Evolutionary conservation across 2,888 invertebrate genomes (phyloP).

Genomic region (Hesperia comma): DNA sequence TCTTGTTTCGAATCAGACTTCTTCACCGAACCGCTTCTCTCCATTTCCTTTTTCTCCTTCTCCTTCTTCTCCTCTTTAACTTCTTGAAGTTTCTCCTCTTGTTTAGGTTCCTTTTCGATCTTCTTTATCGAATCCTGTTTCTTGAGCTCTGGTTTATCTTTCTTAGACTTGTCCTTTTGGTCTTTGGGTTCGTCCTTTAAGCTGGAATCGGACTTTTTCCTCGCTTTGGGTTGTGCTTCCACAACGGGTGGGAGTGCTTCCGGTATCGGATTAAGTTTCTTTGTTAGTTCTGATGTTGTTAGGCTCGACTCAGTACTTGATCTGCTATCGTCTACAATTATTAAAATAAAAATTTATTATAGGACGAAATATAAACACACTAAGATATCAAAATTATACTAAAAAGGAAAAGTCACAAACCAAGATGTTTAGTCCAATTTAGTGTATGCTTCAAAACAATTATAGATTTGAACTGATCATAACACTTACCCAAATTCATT

Average conservation of each 20-base stretch:
- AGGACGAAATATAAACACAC: too few species aligned
- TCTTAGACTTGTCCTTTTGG: constrained; percentile 58
- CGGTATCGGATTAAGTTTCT: constrained; percentile 50
- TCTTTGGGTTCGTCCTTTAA: constrained; percentile 72
- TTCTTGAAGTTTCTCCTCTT: constrained; percentile 50
- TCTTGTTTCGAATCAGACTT: constrained; percentile 47
- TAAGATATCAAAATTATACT: too few species aligned
- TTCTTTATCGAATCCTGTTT: constrained; percentile 58
- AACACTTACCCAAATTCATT: constrained; percentile 56
- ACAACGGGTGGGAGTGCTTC: constrained; percentile 47
- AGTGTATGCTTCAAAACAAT: too few species aligned
- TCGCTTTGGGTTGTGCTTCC: constrained; percentile 59
- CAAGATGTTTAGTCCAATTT: too few species aligned
- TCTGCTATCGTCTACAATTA: constrained; percentile 63
- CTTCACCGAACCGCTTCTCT: constrained; percentile 60
- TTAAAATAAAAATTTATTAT: background rate
- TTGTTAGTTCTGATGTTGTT: constrained; percentile 58
- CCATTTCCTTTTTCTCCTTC: constrained; percentile 54
- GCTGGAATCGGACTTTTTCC: constrained; percentile 75
- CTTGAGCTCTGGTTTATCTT: constrained; percentile 58
- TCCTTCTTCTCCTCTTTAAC: constrained; percentile 48
- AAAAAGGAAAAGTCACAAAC: too few species aligned
- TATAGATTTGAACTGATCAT: background rate
- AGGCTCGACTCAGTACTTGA: constrained; percentile 65
- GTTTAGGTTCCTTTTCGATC: constrained; percentile 55